Evolutionary conservation across 2,113 vertebrate species (phyloP), one percentile per base, ranked within the genome.

Genomic region (Sialia sialis): DNA sequence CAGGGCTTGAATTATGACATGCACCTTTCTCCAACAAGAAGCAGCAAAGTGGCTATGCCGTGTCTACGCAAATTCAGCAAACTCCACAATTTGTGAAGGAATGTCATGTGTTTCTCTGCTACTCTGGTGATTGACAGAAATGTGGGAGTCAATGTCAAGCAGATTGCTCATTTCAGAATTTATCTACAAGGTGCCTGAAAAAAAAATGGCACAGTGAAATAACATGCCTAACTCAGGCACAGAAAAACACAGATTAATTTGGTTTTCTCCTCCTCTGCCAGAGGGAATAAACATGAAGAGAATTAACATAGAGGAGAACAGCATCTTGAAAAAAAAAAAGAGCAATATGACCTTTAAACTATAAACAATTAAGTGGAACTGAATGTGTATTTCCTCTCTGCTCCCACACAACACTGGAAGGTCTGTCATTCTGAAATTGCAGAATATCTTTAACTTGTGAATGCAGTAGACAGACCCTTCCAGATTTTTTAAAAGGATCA

Each of bases 31-130:
- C 32, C 55, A 78, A 36, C 5, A 84, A 44, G 5, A 91, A 72
- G 25, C 29, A 59, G 16, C 6, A 44, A 4, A 12, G 43, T 46
- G 36, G 25, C 54, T 60, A 11, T 36, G 25, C 27, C 0, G 0
- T 13, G 27, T 27, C 18, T 85, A 63, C 0, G 4, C 10, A 76
- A 62, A 78, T 58, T 55, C 75, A 43, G 62, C 26, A 55, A 75
- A 80, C 10, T 49, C n/a, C 46, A 46, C 1, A 2, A 23, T 60
- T 64, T 44, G 14, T 52, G 20, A 72, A 41, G 43, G 43, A 83
- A 83, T 29, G 11, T 11, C 32, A 20, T 25, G 12, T 1, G 0
- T 54, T 67, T 63, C 43, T 13, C 36, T 48, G n/a, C 39, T 64
- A 34, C 23, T 83, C 44, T 10, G 9, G 46, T 4, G 9, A 79